Percentiles rank a stretch among this genome's conserved stretches.
phyloP scores from a whole-genome alignment of 2,113 vertebrate genomes.

The Zosterops hypoxanthus region DNA sequence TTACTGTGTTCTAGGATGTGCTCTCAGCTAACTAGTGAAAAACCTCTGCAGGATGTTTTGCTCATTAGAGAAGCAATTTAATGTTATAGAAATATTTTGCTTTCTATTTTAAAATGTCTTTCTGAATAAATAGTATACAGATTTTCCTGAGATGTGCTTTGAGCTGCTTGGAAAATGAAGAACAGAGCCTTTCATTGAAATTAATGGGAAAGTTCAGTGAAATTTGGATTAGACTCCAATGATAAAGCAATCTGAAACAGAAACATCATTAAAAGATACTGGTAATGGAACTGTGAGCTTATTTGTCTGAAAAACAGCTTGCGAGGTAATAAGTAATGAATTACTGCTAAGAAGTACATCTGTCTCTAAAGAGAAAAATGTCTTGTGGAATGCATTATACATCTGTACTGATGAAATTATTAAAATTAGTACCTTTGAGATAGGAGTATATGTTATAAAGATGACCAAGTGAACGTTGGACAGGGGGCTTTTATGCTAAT shows the following conservation, averaged over 20 bases:
- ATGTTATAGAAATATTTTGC: constrained; percentile 17
- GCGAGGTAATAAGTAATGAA: constrained; percentile 28
- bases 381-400: not conserved
- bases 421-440: constrained; percentile 32
- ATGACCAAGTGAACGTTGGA: not conserved
- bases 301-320: constrained; percentile 52
- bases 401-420: constrained; percentile 19
- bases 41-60: constrained; percentile 11
- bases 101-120: not conserved
- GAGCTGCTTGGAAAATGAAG: constrained; percentile 16
- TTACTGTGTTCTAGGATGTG: not conserved
- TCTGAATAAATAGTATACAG: not conserved
- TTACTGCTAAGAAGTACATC: constrained; percentile 20
- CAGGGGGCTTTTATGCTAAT: constrained; percentile 9
- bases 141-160: constrained; percentile 4
- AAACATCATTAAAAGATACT: constrained; percentile 55
- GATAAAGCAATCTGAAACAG: constrained; percentile 30
- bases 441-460: not conserved
- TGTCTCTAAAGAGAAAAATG: constrained; percentile 16
- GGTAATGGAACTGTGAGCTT: constrained; percentile 30
- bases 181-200: constrained; percentile 24
- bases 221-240: constrained; percentile 13
- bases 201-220: constrained; percentile 33
- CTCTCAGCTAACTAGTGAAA: not conserved
- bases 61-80: constrained; percentile 33